Evolutionary conservation across 2,113 vertebrate species (phyloP).

Genomic region (Neodontobutis hainanensis): DNA sequence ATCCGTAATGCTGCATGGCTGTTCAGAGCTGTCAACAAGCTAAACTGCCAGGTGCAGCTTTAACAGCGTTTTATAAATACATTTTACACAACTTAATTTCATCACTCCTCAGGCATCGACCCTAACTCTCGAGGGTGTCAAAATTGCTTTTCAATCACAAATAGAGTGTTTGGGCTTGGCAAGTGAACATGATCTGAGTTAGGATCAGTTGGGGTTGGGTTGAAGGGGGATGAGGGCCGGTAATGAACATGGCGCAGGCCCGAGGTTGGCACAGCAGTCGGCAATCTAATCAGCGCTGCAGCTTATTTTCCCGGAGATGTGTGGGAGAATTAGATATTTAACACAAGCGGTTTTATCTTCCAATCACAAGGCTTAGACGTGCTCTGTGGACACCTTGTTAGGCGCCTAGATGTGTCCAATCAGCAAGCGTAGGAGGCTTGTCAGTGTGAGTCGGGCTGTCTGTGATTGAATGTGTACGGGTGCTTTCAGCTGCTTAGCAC

Average conservation of each 20-base stretch:
- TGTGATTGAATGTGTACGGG: constrained; percentile 34
- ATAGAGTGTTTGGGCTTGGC: constrained; percentile 32
- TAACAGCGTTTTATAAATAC: constrained; percentile 50
- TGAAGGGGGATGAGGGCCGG: not conserved
- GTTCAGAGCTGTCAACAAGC: constrained; percentile 33
- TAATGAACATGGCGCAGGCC: constrained; percentile 51
- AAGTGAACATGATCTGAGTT: constrained; percentile 21
- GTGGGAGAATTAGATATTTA: constrained; percentile 55
- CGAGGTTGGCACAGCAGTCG: constrained; percentile 48
- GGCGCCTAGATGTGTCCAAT: constrained; percentile 55
- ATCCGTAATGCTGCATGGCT: constrained; percentile 23
- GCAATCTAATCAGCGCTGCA: constrained; percentile 57
- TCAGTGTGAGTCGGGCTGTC: constrained; percentile 21
- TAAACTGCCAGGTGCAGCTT: constrained; percentile 49
- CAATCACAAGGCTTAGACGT: constrained; percentile 55
- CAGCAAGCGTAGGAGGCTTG: constrained; percentile 42
- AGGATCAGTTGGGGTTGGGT: constrained; percentile 29
- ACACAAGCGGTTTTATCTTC: constrained; percentile 48
- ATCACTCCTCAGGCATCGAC: constrained; percentile 53
- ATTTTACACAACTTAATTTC: constrained; percentile 53
- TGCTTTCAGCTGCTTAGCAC: constrained; percentile 38
- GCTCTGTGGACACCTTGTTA: constrained; percentile 55
- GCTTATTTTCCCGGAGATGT: constrained; percentile 60
- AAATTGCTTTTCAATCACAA: constrained; percentile 55
- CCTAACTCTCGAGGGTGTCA: constrained; percentile 42